Conservation (phyloP, 2,797 vertebrate species). For the Apodemus agrarius region DNA sequence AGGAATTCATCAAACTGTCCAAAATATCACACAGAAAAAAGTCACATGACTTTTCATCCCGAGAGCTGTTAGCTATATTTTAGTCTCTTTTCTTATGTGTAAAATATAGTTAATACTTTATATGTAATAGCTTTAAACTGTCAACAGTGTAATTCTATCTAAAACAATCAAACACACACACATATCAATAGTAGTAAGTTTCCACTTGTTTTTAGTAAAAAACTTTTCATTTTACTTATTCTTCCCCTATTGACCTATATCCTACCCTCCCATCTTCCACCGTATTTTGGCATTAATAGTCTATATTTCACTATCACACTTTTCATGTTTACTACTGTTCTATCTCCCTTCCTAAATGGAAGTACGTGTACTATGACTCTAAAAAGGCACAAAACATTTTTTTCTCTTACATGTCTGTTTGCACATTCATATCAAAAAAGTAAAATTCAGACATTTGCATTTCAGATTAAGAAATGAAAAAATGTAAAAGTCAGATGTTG, state of each 20-base stretch:
- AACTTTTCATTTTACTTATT: neutral
- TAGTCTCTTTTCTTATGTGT: neutral
- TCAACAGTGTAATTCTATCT: neutral
- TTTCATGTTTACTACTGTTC: neutral
- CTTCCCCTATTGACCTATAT: neutral
- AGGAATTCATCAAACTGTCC: constrained; percentile 45
- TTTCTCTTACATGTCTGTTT: neutral
- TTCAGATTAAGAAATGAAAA: neutral
- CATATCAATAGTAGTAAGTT: neutral
- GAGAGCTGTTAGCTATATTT: neutral
- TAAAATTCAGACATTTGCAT: neutral
- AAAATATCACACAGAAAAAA: constrained; percentile 46
- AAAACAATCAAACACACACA: neutral
- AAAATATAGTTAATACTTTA: neutral
- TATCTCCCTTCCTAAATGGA: neutral
- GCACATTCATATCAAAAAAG: neutral
- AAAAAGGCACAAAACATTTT: neutral
- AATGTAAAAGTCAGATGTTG: neutral
- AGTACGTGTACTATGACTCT: neutral
- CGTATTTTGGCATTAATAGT: neutral
- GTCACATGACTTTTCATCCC: constrained; percentile 29
- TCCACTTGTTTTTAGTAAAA: neutral
- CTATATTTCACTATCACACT: neutral
- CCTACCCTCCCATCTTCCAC: neutral
- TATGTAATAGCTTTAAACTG: neutral